Evolutionary conservation across 2,797 vertebrate genomes (phyloP).

Genomic region (Vireo griseus): DNA sequence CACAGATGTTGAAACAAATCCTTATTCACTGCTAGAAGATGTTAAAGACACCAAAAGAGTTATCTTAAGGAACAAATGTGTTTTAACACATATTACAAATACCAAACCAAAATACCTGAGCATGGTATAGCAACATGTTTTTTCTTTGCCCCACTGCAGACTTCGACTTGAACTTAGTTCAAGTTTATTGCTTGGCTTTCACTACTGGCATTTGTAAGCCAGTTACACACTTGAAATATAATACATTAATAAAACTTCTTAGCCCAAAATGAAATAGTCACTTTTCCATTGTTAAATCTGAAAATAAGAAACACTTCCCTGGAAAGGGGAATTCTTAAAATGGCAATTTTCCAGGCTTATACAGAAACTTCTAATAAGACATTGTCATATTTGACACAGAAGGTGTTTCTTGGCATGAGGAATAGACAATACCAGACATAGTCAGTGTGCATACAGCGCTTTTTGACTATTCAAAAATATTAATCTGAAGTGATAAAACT

Average conservation of each 20-base stretch:
- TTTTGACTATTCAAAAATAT: not conserved
- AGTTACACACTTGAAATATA: not conserved
- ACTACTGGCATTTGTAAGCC: not conserved
- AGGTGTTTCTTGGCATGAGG: not conserved
- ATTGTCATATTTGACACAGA: not conserved
- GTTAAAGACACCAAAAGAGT: not conserved
- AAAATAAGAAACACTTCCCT: not conserved
- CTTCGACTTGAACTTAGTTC: not conserved
- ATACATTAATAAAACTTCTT: not conserved
- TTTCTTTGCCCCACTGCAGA: not conserved
- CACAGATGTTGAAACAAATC: constrained; percentile 18
- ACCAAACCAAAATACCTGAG: not conserved
- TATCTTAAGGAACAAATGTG: not conserved
- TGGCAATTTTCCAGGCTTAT: not conserved
- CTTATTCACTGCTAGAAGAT: not conserved
- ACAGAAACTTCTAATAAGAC: not conserved
- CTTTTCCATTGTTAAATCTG: not conserved
- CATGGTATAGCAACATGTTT: rapidly evolving
- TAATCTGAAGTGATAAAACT: not conserved
- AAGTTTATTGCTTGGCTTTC: not conserved
- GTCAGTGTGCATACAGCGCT: not conserved
- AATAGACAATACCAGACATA: not conserved
- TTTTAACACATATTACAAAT: not conserved
- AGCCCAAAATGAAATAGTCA: not conserved
- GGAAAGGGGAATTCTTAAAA: not conserved